phyloP scores from a whole-genome alignment of 1,140 invertebrate species.

The Drosophila suzukii region DNA sequence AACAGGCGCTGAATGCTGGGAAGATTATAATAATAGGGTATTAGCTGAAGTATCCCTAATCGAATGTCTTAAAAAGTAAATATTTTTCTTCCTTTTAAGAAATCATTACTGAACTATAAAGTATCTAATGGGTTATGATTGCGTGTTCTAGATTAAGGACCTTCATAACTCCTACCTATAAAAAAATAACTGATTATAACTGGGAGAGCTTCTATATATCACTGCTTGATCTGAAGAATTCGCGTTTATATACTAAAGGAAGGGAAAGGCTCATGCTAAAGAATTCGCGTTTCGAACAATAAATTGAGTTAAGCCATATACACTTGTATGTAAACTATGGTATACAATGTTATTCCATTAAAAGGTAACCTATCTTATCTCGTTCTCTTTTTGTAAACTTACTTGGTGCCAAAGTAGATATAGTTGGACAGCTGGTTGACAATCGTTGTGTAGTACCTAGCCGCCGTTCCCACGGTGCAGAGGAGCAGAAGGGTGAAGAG shows the following conservation, averaged over 20 bases:
- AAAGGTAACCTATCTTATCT: no score
- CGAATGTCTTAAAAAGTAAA: no score
- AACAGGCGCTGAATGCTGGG: slow-evolving; percentile 88
- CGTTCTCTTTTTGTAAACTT: slow-evolving; percentile 76
- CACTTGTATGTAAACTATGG: no score
- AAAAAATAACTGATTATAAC: no score
- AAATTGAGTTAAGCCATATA: no score
- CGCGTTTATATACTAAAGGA: not conserved
- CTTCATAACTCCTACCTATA: no score
- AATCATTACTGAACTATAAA: no score
- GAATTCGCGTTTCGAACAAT: not conserved
- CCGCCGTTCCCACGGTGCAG: slow-evolving; percentile 86
- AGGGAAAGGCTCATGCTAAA: not conserved
- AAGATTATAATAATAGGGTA: not conserved
- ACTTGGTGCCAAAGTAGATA: slow-evolving; percentile 89
- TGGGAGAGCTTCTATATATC: no score
- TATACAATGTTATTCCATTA: no score
- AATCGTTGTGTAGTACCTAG: slow-evolving; percentile 87
- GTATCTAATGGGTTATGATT: no score
- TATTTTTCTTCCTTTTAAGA: no score
- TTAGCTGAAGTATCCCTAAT: not conserved
- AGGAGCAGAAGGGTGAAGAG: slow-evolving; percentile 84
- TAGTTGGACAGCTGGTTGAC: slow-evolving; percentile 87
- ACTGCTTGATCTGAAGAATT: not conserved
- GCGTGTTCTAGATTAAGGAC: no score